phyloP scores from a whole-genome alignment of 2,113 vertebrate species.

The Progne subis region DNA sequence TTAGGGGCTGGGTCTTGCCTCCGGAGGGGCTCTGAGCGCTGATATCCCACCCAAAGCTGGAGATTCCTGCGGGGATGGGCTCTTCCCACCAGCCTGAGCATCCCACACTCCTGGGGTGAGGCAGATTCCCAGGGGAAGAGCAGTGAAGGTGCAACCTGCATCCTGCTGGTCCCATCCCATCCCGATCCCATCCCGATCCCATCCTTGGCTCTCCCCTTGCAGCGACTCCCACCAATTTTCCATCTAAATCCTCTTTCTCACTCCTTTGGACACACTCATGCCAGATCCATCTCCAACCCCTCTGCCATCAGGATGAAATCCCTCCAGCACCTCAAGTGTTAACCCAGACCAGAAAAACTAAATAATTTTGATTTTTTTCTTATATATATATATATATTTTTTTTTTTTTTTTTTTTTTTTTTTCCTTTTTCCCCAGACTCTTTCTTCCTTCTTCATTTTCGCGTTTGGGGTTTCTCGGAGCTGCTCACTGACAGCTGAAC shows the following conservation, averaged over 20 bases:
- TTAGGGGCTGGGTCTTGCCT: fast-evolving
- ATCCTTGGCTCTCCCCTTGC: background rate
- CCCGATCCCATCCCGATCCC: background rate
- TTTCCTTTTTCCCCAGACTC: background rate
- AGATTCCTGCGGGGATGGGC: background rate
- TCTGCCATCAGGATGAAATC: background rate
- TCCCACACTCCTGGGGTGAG: background rate
- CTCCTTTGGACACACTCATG: fast-evolving
- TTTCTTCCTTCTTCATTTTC: background rate
- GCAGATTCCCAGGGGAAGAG: background rate
- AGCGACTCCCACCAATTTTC: background rate
- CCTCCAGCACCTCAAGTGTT: background rate
- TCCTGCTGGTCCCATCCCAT: background rate
- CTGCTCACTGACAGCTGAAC: conserved; percentile 22
- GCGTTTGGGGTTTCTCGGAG: background rate
- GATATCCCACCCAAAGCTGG: background rate
- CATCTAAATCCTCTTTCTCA: background rate
- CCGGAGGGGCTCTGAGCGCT: background rate
- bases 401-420: background rate
- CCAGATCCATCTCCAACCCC: background rate
- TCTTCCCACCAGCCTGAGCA: background rate
- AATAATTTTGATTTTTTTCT: background rate
- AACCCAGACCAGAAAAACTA: background rate
- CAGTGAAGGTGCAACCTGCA: background rate
- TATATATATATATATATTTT: too few species aligned